Evolutionary conservation across 2,797 vertebrate genomes (phyloP), one percentile per base, ranked within the genome.

Genomic region (Enteromius trimaculatus): DNA sequence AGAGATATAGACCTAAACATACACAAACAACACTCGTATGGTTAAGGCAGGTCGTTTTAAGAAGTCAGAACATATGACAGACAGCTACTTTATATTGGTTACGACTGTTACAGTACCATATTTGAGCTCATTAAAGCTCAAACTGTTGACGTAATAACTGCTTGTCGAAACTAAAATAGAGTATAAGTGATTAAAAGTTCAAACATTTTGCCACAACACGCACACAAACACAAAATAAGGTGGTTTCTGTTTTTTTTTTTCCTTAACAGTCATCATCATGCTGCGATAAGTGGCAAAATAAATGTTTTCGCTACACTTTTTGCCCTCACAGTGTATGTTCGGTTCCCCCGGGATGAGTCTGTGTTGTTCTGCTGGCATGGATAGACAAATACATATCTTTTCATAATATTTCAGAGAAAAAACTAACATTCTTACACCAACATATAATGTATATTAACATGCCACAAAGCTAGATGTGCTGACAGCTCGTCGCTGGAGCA

Each of bases 41-140:
- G 51, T 77, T 84, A 84, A 87, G 84, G 84, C 86, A 85, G 77
- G 77, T 62, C n/a, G 21, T 72, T 72, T 62, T 13, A 26, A 80
- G 10, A 42, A 31, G 53, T 47, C 68, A 39, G 31, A 81, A 21
- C 11, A 23, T 2, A 6, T 16, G n/a, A 80, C 10, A 26, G 23
- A 55, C 31, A 42, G 14, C 17, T 34, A 29, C 44, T 70, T 8
- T 60, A 34, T 21, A 62, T 13, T 31, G 51, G 10, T 31, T 42
- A 5, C n/a, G 29, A 44, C 31, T 29, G 65, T 68, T 23, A n/a
- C 7, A 8, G 5, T 64, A 26, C 13, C 19, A 55, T 39, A 42
- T 58, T 29, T 23, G 6, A 26, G 8, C 19, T 34, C 16, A 55
- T 69, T 6, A 44, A 26, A 29, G 17, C 37, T 11, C 19, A 49